Evolutionary conservation across 2,113 vertebrate genomes (phyloP).

Genomic region (Thunnus maccoyii): DNA sequence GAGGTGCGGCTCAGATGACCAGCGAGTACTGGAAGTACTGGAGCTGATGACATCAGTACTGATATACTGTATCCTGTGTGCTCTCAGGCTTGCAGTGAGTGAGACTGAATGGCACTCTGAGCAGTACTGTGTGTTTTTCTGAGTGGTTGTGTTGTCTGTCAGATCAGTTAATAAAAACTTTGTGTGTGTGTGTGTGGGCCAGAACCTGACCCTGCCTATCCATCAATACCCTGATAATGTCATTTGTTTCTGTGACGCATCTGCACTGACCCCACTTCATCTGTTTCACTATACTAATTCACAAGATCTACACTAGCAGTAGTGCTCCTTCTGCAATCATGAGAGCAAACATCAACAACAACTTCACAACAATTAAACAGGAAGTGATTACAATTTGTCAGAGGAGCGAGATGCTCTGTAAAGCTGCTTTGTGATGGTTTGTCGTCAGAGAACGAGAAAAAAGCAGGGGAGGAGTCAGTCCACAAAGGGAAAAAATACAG

Average conservation of each 20-base stretch:
- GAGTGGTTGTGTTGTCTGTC: conserved; percentile 20
- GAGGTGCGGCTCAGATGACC: conserved; percentile 13
- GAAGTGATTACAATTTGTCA: neutral
- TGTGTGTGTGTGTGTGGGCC: neutral
- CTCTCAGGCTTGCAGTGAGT: neutral
- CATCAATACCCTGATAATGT: neutral
- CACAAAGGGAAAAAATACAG: conserved; percentile 36
- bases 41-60: conserved; percentile 11
- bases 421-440: conserved; percentile 41
- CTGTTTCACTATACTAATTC: neutral
- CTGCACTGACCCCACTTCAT: too few species aligned
- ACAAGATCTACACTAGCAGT: neutral
- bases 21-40: neutral
- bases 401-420: neutral
- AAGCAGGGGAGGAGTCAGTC: conserved; percentile 47
- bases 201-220: neutral
- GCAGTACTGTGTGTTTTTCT: neutral
- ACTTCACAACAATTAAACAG: conserved; percentile 13
- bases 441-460: conserved; percentile 26
- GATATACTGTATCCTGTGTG: neutral
- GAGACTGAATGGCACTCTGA: conserved; percentile 12
- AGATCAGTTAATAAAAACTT: conserved; percentile 14
- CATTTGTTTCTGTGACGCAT: neutral
- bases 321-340: neutral
- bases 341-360: neutral